Evolutionary conservation across 2,797 vertebrate genomes (phyloP).

Genomic region (Sandelia bainsii): DNA sequence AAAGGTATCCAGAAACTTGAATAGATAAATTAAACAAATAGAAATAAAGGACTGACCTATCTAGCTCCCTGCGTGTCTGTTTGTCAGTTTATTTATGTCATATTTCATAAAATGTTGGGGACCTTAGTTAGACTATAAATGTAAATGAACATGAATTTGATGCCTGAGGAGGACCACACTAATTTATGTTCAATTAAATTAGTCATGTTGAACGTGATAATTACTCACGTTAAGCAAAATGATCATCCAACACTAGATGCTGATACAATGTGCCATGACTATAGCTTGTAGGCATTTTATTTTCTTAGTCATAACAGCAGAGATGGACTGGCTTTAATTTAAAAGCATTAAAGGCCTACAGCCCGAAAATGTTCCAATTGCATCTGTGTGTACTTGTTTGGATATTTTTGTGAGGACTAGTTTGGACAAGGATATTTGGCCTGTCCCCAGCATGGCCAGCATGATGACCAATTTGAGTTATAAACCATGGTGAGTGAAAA

Average conservation of each 20-base stretch:
- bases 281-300: conserved; percentile 63
- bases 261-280: conserved; percentile 71
- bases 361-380: conserved; percentile 27
- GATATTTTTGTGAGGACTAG: not conserved
- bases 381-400: not conserved
- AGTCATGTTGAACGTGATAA: conserved; percentile 78
- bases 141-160: conserved; percentile 32
- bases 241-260: conserved; percentile 63
- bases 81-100: not conserved
- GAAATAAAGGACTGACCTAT: not conserved
- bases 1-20: too few species aligned
- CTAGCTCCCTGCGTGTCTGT: too few species aligned
- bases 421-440: too few species aligned
- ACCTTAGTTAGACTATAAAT: conserved; percentile 23
- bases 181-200: conserved; percentile 80
- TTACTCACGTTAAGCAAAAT: conserved; percentile 74
- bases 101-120: conserved; percentile 8
- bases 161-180: conserved; percentile 64
- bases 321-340: conserved; percentile 50
- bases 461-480: too few species aligned
- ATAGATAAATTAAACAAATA: too few species aligned
- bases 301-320: conserved; percentile 63
- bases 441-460: too few species aligned
- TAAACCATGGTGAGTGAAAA: too few species aligned
- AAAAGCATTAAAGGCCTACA: conserved; percentile 41